Evolutionary conservation across 2,113 vertebrate genomes (phyloP).

Genomic region (Centrocercus urophasianus): DNA sequence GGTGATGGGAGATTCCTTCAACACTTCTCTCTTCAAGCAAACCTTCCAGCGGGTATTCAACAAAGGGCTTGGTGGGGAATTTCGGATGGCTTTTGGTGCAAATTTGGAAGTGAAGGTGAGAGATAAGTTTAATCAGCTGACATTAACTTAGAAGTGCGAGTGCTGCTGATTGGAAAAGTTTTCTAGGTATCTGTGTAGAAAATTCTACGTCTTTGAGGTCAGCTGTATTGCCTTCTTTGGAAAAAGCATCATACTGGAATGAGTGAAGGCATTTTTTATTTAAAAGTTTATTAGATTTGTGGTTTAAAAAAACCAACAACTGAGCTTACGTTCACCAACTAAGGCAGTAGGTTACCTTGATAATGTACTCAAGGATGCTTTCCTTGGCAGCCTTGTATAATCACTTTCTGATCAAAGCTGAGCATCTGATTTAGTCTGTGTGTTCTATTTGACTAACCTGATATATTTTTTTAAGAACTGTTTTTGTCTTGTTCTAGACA

Average conservation of each 20-base stretch:
- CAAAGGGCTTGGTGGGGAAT: constrained; percentile 91
- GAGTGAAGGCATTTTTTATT: background rate
- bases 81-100: constrained; percentile 96
- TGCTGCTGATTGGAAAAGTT: background rate
- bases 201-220: background rate
- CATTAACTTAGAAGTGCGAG: background rate
- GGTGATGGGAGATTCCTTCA: constrained; percentile 98
- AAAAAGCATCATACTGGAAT: background rate
- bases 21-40: constrained; percentile 98
- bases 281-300: background rate
- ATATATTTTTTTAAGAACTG: background rate
- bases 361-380: background rate
- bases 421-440: background rate
- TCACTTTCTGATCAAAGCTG: background rate
- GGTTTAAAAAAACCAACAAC: background rate
- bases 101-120: constrained; percentile 93
- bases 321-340: background rate
- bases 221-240: background rate
- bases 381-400: background rate
- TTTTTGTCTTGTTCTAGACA: constrained; percentile 79
- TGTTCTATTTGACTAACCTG: background rate
- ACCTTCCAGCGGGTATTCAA: constrained; percentile 97
- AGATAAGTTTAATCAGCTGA: background rate
- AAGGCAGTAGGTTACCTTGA: background rate
- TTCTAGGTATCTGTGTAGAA: background rate